A percentile compares a stretch with the other conserved stretches of the same genome.
phyloP scores from a whole-genome alignment of 2,113 vertebrate genomes.

The Recurvirostra avosetta region DNA sequence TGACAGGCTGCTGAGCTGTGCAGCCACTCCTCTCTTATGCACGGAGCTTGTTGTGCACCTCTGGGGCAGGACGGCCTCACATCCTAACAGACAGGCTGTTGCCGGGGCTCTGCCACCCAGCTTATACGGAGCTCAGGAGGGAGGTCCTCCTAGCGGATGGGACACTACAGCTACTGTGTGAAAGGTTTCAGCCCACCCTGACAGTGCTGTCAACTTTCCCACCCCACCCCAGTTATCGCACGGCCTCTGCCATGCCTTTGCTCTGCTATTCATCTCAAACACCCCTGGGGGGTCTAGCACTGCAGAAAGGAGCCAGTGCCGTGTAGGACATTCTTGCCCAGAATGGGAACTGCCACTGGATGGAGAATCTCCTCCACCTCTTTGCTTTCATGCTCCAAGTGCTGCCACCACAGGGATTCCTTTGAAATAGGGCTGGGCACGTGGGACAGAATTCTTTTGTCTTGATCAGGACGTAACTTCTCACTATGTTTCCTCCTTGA shows the following conservation, averaged over 20 bases:
- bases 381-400: not conserved
- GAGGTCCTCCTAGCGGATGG: not conserved
- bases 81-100: not conserved
- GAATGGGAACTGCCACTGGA: not conserved
- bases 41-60: not conserved
- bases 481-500: not conserved
- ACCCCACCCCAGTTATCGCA: not conserved
- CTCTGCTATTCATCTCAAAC: not conserved
- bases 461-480: not conserved
- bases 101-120: not conserved
- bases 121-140: not conserved
- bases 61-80: not conserved
- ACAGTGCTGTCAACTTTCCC: not conserved
- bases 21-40: not conserved
- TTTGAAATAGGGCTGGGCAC: not conserved
- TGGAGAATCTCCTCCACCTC: not conserved
- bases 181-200: not conserved
- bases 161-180: not conserved
- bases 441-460: not conserved
- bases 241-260: accelerated
- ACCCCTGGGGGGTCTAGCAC: not conserved
- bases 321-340: not conserved
- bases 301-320: not conserved
- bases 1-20: not conserved
- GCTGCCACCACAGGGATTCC: not conserved